Conservation (phyloP, 2,797 vertebrate species). For the Vespertilio murinus region DNA sequence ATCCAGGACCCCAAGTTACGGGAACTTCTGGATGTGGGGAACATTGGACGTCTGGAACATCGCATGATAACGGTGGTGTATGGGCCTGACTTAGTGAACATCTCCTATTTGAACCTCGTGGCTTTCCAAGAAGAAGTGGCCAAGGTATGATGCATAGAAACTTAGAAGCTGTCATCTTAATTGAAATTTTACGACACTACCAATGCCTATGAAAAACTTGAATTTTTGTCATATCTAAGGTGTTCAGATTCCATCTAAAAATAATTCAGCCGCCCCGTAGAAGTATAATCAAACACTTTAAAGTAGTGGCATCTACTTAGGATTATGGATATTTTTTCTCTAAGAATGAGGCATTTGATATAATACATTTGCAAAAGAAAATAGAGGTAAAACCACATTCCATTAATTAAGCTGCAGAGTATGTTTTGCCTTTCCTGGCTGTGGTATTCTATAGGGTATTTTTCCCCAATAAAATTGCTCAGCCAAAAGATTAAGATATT, state of each 20-base stretch:
- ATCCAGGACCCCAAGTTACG: constrained; percentile 94
- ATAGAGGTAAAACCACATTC: background rate
- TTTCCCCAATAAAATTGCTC: background rate
- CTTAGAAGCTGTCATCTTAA: background rate
- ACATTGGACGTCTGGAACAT: constrained; percentile 92
- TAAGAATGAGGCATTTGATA: background rate
- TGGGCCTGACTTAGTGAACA: constrained; percentile 96
- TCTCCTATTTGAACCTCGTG: constrained; percentile 96
- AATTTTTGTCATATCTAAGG: constrained; percentile 1
- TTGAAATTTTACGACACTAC: background rate
- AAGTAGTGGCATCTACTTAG: background rate
- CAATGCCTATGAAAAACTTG: background rate
- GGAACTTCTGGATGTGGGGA: constrained; percentile 93
- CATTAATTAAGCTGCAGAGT: constrained; percentile 13
- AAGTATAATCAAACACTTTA: constrained; percentile 4
- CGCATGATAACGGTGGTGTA: constrained; percentile 96
- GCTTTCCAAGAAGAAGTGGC: constrained; percentile 97
- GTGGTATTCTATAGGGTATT: background rate
- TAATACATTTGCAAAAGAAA: constrained; percentile 12
- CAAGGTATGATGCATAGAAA: constrained; percentile 87
- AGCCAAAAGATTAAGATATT: constrained; percentile 18
- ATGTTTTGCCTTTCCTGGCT: background rate
- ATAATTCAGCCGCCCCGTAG: background rate
- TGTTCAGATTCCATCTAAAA: constrained; percentile 19
- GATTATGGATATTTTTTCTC: background rate